phyloP scores from a whole-genome alignment of 2,113 vertebrate species.

The Pterocles orientalis region DNA sequence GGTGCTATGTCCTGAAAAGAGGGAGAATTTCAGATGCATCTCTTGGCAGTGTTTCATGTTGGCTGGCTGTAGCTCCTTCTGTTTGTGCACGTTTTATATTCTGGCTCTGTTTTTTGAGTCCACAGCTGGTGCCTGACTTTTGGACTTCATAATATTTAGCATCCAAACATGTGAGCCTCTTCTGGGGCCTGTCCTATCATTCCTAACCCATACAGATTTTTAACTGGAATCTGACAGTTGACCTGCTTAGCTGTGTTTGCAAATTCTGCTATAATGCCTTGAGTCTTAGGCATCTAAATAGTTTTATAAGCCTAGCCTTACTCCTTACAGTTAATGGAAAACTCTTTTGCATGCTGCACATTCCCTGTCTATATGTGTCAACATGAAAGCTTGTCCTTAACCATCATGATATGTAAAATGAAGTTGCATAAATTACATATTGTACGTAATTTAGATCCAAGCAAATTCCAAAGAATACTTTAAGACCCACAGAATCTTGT shows the following conservation, averaged over 20 bases:
- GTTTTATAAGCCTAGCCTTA: not conserved
- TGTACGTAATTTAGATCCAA: not conserved
- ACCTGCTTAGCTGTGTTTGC: not conserved
- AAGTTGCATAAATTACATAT: not conserved
- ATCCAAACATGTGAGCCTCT: not conserved
- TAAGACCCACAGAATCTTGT: not conserved
- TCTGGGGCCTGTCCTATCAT: not conserved
- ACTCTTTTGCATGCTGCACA: not conserved
- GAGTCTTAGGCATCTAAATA: not conserved
- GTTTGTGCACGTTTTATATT: not conserved
- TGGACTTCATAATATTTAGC: constrained; percentile 14
- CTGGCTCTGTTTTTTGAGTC: not conserved
- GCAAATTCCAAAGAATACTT: not conserved
- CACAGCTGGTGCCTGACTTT: constrained; percentile 5
- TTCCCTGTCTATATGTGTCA: not conserved
- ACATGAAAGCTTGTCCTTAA: not conserved
- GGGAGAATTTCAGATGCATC: not conserved
- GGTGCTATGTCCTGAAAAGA: not conserved
- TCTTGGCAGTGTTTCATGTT: not conserved
- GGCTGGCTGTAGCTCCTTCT: not conserved
- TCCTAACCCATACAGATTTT: not conserved
- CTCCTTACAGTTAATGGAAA: not conserved
- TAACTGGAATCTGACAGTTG: not conserved
- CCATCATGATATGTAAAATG: not conserved
- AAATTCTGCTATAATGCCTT: not conserved